phyloP scores from a whole-genome alignment of 2,888 invertebrate species.

The Poecilus cupreus region DNA sequence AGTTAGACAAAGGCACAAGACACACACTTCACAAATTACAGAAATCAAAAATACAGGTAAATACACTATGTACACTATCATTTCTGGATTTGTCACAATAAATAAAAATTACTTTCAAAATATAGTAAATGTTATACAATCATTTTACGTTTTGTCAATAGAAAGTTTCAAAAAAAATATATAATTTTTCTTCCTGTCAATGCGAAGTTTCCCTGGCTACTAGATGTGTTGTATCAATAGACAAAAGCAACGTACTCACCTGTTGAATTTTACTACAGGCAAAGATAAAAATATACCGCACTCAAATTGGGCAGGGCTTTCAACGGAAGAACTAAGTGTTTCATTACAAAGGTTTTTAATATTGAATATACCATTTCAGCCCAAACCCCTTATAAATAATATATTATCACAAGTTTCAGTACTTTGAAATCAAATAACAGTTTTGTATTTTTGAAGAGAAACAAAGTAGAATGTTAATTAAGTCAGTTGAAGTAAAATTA shows the following conservation, averaged over 20 bases:
- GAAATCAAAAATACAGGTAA: constrained; percentile 31
- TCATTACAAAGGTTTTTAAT: constrained; percentile 57
- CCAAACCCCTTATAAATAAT: constrained; percentile 59
- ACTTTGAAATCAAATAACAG: constrained; percentile 59
- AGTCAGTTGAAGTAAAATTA: constrained; percentile 23
- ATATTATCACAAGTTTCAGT: constrained; percentile 60
- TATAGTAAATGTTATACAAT: neutral
- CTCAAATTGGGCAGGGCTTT: no score
- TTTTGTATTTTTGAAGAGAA: constrained; percentile 57
- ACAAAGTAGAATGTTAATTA: constrained; percentile 39
- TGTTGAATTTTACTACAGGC: neutral
- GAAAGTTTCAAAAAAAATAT: constrained; percentile 30
- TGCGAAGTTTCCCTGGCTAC: constrained; percentile 32
- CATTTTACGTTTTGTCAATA: constrained; percentile 20
- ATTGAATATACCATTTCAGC: constrained; percentile 58
- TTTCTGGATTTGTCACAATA: neutral
- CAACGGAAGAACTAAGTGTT: no score
- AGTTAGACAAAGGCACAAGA: constrained; percentile 56
- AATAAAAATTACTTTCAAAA: constrained; percentile 7
- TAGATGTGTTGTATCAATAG: constrained; percentile 24
- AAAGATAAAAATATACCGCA: neutral
- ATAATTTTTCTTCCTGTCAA: constrained; percentile 2
- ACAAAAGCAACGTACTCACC: neutral
- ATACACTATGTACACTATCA: constrained; percentile 35
- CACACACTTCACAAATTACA: constrained; percentile 34